Base-by-base conservation (phyloP, 35 echinoderm and acorn worm species). In the Ptychodera flava region DNA sequence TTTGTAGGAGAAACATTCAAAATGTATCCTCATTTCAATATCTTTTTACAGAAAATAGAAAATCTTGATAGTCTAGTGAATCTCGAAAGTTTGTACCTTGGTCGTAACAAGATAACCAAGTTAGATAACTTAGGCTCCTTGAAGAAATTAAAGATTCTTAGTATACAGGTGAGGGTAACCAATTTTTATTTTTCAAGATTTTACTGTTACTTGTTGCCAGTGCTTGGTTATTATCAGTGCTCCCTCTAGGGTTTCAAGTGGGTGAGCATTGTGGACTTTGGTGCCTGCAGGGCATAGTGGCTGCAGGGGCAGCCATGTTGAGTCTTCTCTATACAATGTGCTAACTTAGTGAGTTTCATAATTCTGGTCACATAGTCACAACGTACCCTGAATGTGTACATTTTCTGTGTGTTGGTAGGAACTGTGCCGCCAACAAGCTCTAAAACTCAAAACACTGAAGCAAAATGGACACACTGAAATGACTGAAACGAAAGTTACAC, bases 31-130 rank as follows among this genome's bases (percentile, higher is more conserved):
- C n/a, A n/a, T n/a, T n/a, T n/a, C n/a, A n/a, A n/a, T n/a, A n/a
- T 34, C 78, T 91, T 82, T 77, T 81, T 80, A 81, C 80, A 94
- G 95, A 97, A 94, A 97, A 32, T 94, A 30, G 89, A 97, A 81
- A 94, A 97, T 88, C 82, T 97, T 16, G 95, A 94, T 36, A 33
- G 84, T 16, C 85, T 94, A n/a, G 84, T 87, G n/a, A 97, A 97
- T 81, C 85, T 97, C 0, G 95, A 97, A 45, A 97, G 95, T 86
- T 91, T 97, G 36, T 97, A 93, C 86, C 78, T 97, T 28, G 95
- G 95, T 0, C 93, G 93, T 82, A 97, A 97, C 85, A 97, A 97
- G 81, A 97, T 97, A 16, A 82, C 78, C 33, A 93, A 94, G 75
- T 75, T 97, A 79, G 95, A 97, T 80, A 97, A 97, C 53, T 78